phyloP scores from a whole-genome alignment of 2,888 invertebrate genomes.

The Dromius quadrimaculatus region DNA sequence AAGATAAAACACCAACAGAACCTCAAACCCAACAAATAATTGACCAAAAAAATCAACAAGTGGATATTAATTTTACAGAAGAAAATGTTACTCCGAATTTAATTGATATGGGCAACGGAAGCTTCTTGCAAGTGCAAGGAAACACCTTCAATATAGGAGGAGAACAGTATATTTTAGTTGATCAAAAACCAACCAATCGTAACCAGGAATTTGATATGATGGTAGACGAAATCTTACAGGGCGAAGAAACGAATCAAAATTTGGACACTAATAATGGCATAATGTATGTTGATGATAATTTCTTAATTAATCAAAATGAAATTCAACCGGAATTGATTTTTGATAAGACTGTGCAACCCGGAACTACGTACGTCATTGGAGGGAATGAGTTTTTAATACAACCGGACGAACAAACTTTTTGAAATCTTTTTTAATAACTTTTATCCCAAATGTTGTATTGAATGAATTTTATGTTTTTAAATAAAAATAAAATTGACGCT shows the following conservation, averaged over 20 bases:
- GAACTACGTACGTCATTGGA: conserved; percentile 36
- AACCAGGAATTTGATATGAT: conserved; percentile 45
- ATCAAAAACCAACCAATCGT: too few relatives aligned
- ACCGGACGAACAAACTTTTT: conserved; percentile 39
- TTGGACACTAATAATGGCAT: conserved; percentile 16
- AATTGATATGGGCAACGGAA: conserved; percentile 46
- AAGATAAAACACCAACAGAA: not conserved
- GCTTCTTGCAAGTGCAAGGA: conserved; percentile 31
- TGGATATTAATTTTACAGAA: not conserved
- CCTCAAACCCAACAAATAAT: not conserved
- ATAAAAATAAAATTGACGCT: too few relatives aligned
- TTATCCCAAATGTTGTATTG: too few relatives aligned
- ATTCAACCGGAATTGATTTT: conserved; percentile 23
- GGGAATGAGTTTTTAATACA: conserved; percentile 41
- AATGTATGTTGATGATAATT: conserved; percentile 36
- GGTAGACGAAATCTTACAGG: conserved; percentile 31
- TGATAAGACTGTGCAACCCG: not conserved
- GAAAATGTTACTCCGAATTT: conserved; percentile 22
- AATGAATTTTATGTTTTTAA: too few relatives aligned
- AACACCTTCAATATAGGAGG: conserved; percentile 45
- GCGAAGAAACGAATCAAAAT: conserved; percentile 13
- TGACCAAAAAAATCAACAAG: not conserved
- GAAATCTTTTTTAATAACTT: too few relatives aligned
- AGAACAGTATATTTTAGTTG: conserved; percentile 32
- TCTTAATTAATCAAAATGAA: conserved; percentile 35